Evolutionary conservation across 2,797 vertebrate species (phyloP).

Genomic region (Remorina albescens): DNA sequence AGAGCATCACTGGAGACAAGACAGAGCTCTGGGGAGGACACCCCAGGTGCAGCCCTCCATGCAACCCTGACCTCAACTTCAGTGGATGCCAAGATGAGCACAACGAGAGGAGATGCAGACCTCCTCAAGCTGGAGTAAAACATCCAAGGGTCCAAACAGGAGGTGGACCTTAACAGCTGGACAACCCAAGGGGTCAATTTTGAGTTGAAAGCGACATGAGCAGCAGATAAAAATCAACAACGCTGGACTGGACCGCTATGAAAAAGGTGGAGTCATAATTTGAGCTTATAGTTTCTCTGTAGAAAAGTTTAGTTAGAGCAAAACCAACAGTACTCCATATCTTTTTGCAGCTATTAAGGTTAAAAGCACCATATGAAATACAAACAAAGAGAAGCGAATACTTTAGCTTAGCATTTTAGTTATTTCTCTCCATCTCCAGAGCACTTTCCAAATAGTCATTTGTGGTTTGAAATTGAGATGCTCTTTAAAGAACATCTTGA

Average conservation of each 20-base stretch:
- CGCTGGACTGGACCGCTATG: constrained; percentile 62
- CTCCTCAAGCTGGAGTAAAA: constrained; percentile 66
- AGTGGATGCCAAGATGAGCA: constrained; percentile 55
- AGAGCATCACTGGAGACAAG: constrained; percentile 78
- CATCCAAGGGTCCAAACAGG: constrained; percentile 60
- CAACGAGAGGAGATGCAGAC: constrained; percentile 48
- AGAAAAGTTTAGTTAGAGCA: constrained; percentile 72
- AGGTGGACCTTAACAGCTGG: constrained; percentile 68
- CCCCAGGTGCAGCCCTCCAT: constrained; percentile 59
- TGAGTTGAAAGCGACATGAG: constrained; percentile 62
- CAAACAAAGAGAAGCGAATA: constrained; percentile 39
- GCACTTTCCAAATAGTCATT: constrained; percentile 56
- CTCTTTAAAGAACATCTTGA: constrained; percentile 74
- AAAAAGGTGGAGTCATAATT: constrained; percentile 76
- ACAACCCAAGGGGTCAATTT: constrained; percentile 70
- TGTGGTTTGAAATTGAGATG: constrained; percentile 72
- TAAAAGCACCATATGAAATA: constrained; percentile 50
- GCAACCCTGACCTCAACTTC: constrained; percentile 57
- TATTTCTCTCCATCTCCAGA: constrained; percentile 60
- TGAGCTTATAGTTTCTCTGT: constrained; percentile 68
- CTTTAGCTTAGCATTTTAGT: constrained; percentile 45
- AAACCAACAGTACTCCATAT: constrained; percentile 40
- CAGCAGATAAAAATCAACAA: constrained; percentile 56
- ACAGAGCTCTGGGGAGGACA: constrained; percentile 74
- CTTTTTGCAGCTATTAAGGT: constrained; percentile 48